phyloP scores from a whole-genome alignment of 2,888 invertebrate species.

The Callyntrura sp. region DNA sequence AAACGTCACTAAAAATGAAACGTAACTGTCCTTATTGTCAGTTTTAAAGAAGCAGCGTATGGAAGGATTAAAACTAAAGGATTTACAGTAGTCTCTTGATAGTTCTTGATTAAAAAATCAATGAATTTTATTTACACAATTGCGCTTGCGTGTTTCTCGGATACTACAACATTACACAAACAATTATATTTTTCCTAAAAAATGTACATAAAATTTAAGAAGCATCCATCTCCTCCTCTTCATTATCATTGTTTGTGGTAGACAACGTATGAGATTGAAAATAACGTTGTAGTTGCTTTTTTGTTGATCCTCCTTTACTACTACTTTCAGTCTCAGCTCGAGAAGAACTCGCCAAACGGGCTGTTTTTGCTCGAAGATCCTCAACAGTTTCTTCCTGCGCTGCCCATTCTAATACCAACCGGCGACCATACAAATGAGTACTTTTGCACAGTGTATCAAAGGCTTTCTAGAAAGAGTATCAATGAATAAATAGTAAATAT shows the following conservation, averaged over 20 bases:
- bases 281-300: conserved; percentile 77
- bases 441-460: conserved; percentile 97
- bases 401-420: conserved; percentile 98
- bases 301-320: conserved; percentile 68
- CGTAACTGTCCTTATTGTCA: no score
- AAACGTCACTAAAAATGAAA: no score
- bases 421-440: conserved; percentile 98
- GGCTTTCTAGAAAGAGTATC: conserved; percentile 89
- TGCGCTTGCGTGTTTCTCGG: background rate
- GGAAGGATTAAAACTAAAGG: no score
- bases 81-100: no score
- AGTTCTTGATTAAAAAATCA: no score
- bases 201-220: background rate
- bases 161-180: no score
- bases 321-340: conserved; percentile 47
- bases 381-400: conserved; percentile 91
- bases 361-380: conserved; percentile 94
- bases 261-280: conserved; percentile 69
- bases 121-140: no score
- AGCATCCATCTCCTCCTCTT: conserved; percentile 65
- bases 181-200: no score
- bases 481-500: conserved; percentile 25
- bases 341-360: conserved; percentile 86
- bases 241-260: conserved; percentile 39
- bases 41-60: no score